Evolutionary conservation across 2,888 invertebrate genomes (phyloP), one percentile per base, ranked within the genome.

Genomic region (Hydropsyche betteni): DNA sequence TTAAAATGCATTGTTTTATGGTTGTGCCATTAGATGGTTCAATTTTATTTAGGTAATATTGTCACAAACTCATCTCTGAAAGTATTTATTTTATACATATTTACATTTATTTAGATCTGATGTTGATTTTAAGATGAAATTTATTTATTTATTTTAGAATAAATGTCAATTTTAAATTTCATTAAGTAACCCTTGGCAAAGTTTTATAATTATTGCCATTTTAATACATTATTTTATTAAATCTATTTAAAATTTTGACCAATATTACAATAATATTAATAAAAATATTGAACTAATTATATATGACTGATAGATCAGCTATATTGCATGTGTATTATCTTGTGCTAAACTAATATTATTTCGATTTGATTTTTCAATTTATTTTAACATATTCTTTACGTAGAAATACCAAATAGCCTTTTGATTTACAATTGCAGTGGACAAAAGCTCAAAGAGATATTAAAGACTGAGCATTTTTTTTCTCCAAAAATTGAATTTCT

Each of bases 1-100:
- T 68, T 34, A 8, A 58, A 64, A 69, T 34, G 10, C 34, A 10
- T 16, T 14, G 33, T 16, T 5, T 7, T 16, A 70, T 24, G n/a
- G 16, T 70, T 70, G 69, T 70, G 53, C 70, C 70, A 70, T 70
- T 70, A 70, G 51, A 70, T 70, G 70, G 70, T 34, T 16, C 69
- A 69, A 69, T 68, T n/a, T 34, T 14, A 38, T 69, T 44, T 69
- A 38, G 34, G 6, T 51, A 53, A 53, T 58, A 8, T 58, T 24
- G 8, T 58, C 16, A 24, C 14, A 14, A 24, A 16, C 16, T 24
- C 24, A 16, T 14, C 16, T 8, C 58, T 58, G n/a, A 53, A 53
- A 14, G n/a, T 16, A 4, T 58, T 14, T 58, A 8, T 58, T 16
- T 58, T 58, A 24, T 58, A 16, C 8, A 16, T 58, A 24, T 24